Evolutionary conservation across 2,888 invertebrate species (phyloP).

Genomic region (Diploptera punctata): DNA sequence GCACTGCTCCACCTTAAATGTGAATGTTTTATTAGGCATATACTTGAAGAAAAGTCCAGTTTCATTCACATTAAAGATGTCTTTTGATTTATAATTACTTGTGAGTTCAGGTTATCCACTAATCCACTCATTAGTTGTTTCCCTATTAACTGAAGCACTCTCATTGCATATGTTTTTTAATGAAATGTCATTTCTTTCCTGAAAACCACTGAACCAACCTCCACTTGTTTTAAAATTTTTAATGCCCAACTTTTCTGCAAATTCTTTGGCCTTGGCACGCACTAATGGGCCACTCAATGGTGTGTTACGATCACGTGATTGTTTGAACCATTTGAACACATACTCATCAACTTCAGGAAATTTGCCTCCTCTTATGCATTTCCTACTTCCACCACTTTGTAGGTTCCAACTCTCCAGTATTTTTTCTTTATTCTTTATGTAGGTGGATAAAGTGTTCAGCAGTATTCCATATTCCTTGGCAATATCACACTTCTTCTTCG

Average conservation of each 20-base stretch:
- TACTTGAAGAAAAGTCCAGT: background rate
- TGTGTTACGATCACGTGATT: background rate
- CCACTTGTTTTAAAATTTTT: background rate
- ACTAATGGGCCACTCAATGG: conserved; percentile 15
- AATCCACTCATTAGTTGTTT: background rate
- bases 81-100: background rate
- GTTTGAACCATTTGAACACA: conserved; percentile 23
- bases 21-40: background rate
- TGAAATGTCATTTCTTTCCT: background rate
- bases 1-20: background rate
- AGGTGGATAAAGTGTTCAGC: conserved; percentile 1
- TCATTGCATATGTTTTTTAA: background rate
- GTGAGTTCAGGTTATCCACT: background rate
- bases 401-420: background rate
- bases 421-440: background rate
- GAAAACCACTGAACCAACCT: background rate
- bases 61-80: background rate
- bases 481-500: background rate
- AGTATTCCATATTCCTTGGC: conserved; percentile 17
- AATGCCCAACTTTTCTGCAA: background rate
- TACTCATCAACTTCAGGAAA: background rate
- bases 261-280: conserved; percentile 6
- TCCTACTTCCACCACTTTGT: background rate
- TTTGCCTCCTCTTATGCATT: background rate
- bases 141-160: background rate